A percentile compares a stretch with the other conserved stretches of the same genome.
Evolutionary conservation across 2,888 invertebrate species (phyloP).

Genomic region (Scrobipalpa costella): DNA sequence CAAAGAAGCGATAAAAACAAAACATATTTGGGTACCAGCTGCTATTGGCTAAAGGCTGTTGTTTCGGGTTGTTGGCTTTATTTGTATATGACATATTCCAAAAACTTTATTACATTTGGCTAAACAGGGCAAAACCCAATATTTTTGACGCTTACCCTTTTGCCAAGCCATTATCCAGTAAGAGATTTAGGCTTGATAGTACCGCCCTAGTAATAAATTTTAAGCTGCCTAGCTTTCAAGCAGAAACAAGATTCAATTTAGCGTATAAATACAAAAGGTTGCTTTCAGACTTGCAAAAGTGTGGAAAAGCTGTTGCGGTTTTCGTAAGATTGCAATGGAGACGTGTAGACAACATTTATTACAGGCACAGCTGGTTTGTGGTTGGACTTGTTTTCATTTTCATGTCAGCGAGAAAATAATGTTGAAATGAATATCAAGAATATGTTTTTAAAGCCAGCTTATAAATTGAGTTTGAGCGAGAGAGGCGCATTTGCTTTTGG

Average conservation of each 20-base stretch:
- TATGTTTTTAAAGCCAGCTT: not conserved
- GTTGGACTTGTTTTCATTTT: not conserved
- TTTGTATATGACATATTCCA: too few relatives aligned
- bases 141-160: too few relatives aligned
- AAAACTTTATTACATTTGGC: too few relatives aligned
- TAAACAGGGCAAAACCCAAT: too few relatives aligned
- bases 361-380: not conserved
- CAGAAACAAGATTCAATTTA: not conserved
- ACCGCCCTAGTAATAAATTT: not conserved
- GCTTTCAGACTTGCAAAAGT: not conserved
- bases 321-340: not conserved
- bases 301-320: not conserved
- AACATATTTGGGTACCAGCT: too few relatives aligned
- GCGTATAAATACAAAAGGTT: not conserved
- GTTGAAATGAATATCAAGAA: conserved; percentile 1
- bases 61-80: too few relatives aligned
- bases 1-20: too few relatives aligned
- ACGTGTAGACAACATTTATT: conserved; percentile 7
- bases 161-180: too few relatives aligned
- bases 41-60: too few relatives aligned
- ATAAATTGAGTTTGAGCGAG: not conserved
- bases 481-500: not conserved
- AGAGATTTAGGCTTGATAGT: too few relatives aligned
- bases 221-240: not conserved
- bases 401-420: conserved; percentile 5